A percentile compares a stretch with the other conserved stretches of the same genome.
phyloP scores from a whole-genome alignment of 2,113 vertebrate species.

The Leuciscus idus region DNA sequence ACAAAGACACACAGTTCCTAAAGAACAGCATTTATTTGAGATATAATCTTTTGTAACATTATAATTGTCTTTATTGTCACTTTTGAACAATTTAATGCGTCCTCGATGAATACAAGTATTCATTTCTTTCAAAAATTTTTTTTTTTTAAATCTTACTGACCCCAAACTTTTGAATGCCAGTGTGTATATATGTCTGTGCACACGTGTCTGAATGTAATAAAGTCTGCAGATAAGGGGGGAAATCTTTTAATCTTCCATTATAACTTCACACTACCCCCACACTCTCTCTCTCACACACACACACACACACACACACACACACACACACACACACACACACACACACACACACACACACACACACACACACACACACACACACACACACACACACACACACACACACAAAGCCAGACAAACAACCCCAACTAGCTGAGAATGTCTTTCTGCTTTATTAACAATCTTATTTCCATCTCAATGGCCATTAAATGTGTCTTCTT shows the following conservation, averaged over 20 bases:
- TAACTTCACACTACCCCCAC: constrained; percentile 14
- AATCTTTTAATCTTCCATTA: constrained; percentile 60
- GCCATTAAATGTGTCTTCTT: background rate
- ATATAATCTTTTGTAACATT: background rate
- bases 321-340: constrained; percentile 31
- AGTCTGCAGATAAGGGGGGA: constrained; percentile 68
- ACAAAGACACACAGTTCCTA: background rate
- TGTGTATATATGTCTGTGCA: constrained; percentile 60
- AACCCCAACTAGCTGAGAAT: background rate
- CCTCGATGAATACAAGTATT: background rate
- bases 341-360: constrained; percentile 15
- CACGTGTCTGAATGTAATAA: constrained; percentile 74
- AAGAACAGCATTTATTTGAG: background rate
- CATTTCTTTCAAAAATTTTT: background rate
- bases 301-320: constrained; percentile 15
- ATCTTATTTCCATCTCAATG: background rate
- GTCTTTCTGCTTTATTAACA: background rate
- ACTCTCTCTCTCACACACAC: background rate
- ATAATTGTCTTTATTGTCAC: background rate
- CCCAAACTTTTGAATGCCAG: background rate
- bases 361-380: constrained; percentile 15
- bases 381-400: background rate
- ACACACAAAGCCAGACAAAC: constrained; percentile 1
- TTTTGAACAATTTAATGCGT: background rate
- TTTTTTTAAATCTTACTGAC: background rate